Conservation (phyloP, 2,113 vertebrate species). For the Tetrax tetrax region DNA sequence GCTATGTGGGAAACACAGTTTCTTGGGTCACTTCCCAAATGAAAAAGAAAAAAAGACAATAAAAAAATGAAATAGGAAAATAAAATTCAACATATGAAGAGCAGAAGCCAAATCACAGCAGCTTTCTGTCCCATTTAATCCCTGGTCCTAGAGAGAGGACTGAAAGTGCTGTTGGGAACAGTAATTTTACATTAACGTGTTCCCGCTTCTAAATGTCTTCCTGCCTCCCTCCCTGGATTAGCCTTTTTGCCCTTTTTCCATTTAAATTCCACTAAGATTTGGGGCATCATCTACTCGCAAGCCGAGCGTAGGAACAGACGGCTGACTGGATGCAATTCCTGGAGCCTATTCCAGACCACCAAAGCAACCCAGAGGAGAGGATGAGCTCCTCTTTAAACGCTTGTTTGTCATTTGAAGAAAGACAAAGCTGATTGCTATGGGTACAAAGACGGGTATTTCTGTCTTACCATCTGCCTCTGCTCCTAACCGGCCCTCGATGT, state of each 20-base stretch:
- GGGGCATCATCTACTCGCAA: not conserved
- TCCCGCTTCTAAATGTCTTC: slow-evolving; percentile 17
- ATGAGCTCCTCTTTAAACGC: not conserved
- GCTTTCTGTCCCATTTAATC: slow-evolving; percentile 30
- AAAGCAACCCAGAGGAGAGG: slow-evolving; percentile 7
- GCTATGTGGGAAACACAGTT: slow-evolving; percentile 57
- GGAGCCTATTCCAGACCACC: slow-evolving; percentile 57
- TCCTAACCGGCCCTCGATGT: not conserved
- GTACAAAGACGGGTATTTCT: not conserved
- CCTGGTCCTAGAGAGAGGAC: slow-evolving; percentile 9
- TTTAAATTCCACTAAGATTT: slow-evolving; percentile 57
- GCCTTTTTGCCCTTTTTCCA: slow-evolving; percentile 63
- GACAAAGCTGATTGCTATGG: not conserved
- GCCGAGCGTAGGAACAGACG: not conserved
- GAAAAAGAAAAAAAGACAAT: slow-evolving; percentile 40
- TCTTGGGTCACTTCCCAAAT: slow-evolving; percentile 64
- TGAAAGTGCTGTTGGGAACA: not conserved
- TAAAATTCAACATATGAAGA: slow-evolving; percentile 57
- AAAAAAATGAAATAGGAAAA: slow-evolving; percentile 62
- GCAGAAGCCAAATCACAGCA: slow-evolving; percentile 55
- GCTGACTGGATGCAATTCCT: slow-evolving; percentile 13
- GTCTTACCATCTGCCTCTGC: not conserved
- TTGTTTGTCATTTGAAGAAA: slow-evolving; percentile 9
- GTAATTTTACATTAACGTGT: slow-evolving; percentile 12
- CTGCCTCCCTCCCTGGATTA: slow-evolving; percentile 39